Conservation (phyloP, 2,888 invertebrate genomes). For the Nomada lathburiana region DNA sequence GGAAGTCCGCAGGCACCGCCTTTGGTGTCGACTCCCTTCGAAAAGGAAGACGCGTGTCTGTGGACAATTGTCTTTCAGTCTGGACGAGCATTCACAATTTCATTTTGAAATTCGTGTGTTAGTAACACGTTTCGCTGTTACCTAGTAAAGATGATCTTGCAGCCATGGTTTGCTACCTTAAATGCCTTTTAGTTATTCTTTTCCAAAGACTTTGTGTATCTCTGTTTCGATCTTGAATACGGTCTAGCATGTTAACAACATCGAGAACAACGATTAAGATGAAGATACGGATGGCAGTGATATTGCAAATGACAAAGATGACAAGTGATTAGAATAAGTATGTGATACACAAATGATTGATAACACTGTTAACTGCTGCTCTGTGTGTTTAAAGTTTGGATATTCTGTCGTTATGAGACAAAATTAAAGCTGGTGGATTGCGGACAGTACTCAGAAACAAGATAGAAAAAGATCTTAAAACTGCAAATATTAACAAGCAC, state of each 20-base stretch:
- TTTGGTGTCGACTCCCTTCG: too few relatives aligned
- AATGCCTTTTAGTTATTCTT: neutral
- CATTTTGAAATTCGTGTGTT: conserved; percentile 4
- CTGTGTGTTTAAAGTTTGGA: neutral
- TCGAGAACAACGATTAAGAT: neutral
- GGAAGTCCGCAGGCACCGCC: too few relatives aligned
- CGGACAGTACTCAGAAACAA: neutral
- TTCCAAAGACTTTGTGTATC: too few relatives aligned
- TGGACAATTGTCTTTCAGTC: too few relatives aligned
- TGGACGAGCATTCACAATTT: neutral
- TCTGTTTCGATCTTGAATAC: too few relatives aligned
- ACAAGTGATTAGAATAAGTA: neutral
- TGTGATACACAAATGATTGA: neutral
- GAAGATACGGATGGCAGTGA: neutral
- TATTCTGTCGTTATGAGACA: neutral
- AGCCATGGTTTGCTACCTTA: conserved; percentile 80
- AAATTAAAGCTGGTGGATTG: neutral
- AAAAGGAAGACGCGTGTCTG: too few relatives aligned
- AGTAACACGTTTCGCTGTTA: conserved; percentile 18
- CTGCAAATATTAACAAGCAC: too few relatives aligned
- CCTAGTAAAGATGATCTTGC: conserved; percentile 81
- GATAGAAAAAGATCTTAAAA: neutral
- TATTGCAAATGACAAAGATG: neutral
- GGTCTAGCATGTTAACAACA: too few relatives aligned
- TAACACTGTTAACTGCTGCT: neutral